Base-by-base conservation (phyloP, 1,140 invertebrate genomes). In the Pemphigus obesinymphae region DNA sequence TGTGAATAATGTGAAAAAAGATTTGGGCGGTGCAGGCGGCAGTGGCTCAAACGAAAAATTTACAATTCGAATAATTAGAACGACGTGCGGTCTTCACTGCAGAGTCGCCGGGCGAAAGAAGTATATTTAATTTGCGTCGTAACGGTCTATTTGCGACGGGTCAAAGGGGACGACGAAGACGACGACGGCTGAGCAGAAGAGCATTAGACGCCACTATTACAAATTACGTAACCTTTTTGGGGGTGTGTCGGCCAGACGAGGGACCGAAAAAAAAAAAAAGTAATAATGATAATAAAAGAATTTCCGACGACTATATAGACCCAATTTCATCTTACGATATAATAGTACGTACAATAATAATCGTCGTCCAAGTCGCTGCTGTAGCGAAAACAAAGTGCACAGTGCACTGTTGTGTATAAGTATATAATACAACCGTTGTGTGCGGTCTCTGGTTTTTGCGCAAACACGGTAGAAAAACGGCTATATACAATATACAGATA, bases 201-300 rank as follows among this genome's bases (percentile, higher is more conserved):
- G n/a, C n/a, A n/a, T n/a, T n/a, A n/a, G 68, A 72, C 68, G 45
- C 55, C 43, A 72, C 26, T 1, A n/a, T n/a, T 3, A 50, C 70
- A 31, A 73, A 73, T 73, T 73, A 73, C 43, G 17, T 17, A 29
- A 73, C 70, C 70, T 73, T 73, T 73, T 73, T 48, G 45, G 43
- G 70, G 43, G 70, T 29, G 70, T 72, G 15, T 31, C 66, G 26
- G 23, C 53, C 23, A 58, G 53, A 58, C 53, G 23, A 29, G 23
- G 17, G 8, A 34, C 40, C 4, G 26, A 29, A 26, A 72, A 31
- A 45, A 73, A 72, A 45, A 31, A 20, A 29, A 2, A 58, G 20
- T 5, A 58, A 29, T 11, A 8, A 29, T 7, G 29, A 26, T 15
- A 31, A 73, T 50, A 50, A 48, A 31, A 34, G 70, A 50, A 48